These are phyloP conservation scores for Ardeotis arabs DNA, from an alignment of 2,113 vertebrate genomes.

Conservation along the genomic window DNA sequence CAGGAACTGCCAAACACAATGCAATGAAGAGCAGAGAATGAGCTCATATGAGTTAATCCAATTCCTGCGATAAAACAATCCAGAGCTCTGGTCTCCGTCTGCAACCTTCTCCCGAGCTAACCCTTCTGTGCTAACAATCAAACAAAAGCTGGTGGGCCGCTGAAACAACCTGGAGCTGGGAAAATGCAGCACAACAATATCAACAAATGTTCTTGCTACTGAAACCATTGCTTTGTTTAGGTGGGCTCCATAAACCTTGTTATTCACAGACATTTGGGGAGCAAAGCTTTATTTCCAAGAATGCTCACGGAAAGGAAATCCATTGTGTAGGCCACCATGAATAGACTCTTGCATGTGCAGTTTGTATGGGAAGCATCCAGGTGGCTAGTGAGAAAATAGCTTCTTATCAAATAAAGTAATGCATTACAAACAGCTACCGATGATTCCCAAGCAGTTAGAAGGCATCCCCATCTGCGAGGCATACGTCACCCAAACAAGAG, in stretches of 20 bases:
- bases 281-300: constrained; percentile 61
- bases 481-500: background rate
- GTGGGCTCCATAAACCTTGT: constrained; percentile 12
- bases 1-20: constrained; percentile 66
- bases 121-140: background rate
- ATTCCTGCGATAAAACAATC: constrained; percentile 67
- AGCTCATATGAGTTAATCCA: constrained; percentile 66
- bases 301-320: constrained; percentile 47
- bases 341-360: background rate
- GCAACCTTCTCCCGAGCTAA: background rate
- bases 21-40: constrained; percentile 58
- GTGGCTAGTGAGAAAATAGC: constrained; percentile 54
- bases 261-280: constrained; percentile 32
- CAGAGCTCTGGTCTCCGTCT: constrained; percentile 3
- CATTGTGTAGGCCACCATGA: constrained; percentile 53
- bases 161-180: constrained; percentile 29
- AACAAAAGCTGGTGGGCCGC: background rate
- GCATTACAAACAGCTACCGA: background rate
- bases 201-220: background rate
- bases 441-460: background rate
- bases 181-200: background rate
- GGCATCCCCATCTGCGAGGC: background rate
- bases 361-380: constrained; percentile 47
- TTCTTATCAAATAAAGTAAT: background rate
- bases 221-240: constrained; percentile 25